Evolutionary conservation across 2,888 invertebrate genomes (phyloP), one percentile per base, ranked within the genome.

Genomic region (Callyntrura sp.): DNA sequence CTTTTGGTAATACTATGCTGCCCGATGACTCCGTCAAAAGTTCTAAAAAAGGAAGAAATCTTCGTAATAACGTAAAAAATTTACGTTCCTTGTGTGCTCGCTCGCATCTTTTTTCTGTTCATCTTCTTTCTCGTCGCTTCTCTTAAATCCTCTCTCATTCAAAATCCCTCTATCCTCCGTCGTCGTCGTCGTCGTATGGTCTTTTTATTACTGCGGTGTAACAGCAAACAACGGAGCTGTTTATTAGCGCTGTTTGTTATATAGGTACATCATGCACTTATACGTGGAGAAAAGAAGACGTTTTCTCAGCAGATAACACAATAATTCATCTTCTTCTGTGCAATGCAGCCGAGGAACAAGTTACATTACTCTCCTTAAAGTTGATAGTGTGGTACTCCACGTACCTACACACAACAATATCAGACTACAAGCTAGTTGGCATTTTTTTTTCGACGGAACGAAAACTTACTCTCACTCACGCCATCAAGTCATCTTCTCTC

Each of bases 31-130:
- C 73, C 55, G 60, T 70, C 51, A 86, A 20, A 76, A 65, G 82
- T 88, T 88, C 88, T 83, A 88, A 82, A 88, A 88, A 88, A 88
- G 88, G 88, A 83, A 82, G 55, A 88, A 83, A 83, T 62, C 23
- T 73, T 70, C 20, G 8, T 23, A 60, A 60, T 57, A 43, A 48
- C 60, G 25, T 23, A 45, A 45, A 85, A 62, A 23, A 60, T 28
- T 14, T n/a, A n/a, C 35, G 35, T 35, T 35, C 35, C 35, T 35
- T 35, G 35, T 35, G 35, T 4, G 35, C 35, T 35, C 35, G 28
- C n/a, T n/a, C n/a, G n/a, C 25, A 68, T 57, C 51, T 55, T 81
- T 51, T 55, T 60, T 23, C 12, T 23, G n/a, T n/a, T n/a, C 25
- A 68, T 57, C 51, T 55, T 81, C 51, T 55, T 60, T 23, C 12